A percentile compares a stretch with the other conserved stretches of the same genome.
These are phyloP conservation scores for Entomobrya multifasciata DNA, from an alignment of 2,888 invertebrate species.

Conservation along the genomic window DNA sequence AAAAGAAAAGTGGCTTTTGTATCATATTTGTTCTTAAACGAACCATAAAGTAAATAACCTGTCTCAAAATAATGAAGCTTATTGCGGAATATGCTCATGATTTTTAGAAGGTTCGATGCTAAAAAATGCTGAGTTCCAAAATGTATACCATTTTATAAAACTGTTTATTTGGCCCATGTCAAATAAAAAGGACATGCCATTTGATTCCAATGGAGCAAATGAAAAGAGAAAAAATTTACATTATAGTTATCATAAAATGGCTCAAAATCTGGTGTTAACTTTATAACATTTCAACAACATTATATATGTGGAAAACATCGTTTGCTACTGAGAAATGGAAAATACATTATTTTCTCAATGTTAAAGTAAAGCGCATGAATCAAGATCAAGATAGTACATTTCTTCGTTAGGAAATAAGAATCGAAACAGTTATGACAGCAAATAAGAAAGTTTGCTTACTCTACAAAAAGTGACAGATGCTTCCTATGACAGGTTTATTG, in stretches of 20 bases:
- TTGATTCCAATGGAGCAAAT: conserved; percentile 30
- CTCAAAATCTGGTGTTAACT: background rate
- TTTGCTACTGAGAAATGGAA: background rate
- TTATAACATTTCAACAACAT: too few relatives aligned
- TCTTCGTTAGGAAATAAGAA: background rate
- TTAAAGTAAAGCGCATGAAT: background rate
- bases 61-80: background rate
- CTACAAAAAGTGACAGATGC: conserved; percentile 64
- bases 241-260: conserved; percentile 34
- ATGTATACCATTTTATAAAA: background rate
- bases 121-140: too few relatives aligned
- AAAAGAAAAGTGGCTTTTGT: too few relatives aligned
- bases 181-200: conserved; percentile 39
- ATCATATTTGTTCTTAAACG: too few relatives aligned
- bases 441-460: conserved; percentile 4
- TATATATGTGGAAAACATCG: background rate
- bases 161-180: conserved; percentile 51
- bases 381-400: conserved; percentile 27
- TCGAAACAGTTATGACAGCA: conserved; percentile 56
- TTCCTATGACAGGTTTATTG: conserved; percentile 74
- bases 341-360: too few relatives aligned
- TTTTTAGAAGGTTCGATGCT: too few relatives aligned
- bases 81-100: too few relatives aligned
- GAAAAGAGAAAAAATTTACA: conserved; percentile 20
- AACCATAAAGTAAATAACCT: conserved; percentile 20